Base-by-base conservation (phyloP, 2,888 invertebrate species). In the Hyppa rectilinea region DNA sequence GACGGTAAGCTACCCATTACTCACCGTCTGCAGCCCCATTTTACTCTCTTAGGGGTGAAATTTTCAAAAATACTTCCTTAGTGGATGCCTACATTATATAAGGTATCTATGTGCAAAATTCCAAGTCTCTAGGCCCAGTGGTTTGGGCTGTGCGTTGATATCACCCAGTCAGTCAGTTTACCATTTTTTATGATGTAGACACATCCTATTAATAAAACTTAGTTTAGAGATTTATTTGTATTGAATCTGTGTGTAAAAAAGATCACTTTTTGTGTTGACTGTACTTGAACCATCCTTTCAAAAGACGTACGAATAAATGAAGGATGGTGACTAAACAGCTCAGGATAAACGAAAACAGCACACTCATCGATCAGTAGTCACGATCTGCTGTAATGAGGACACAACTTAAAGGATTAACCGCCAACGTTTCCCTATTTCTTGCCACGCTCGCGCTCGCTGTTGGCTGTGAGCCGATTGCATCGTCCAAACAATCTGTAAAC, bases 401-500 rank as follows among this genome's bases (percentile, higher is more conserved):
- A 62, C 58, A 58, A 59, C 53, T 80, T 62, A 71, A 47, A 81
- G 71, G 78, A 71, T 77, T 81, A 66, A 36, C 29, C 45, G 20
- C 17, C 38, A 55, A 45, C 29, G 66, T 49, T 61, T 23, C 31
- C 49, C 52, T 40, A 47, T 66, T 70, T 70, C 38, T 69, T 50
- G 34, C 2, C 38, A 14, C n/a, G n/a, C n/a, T n/a, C n/a, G 20
- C 43, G 31, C 38, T 47, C 40, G 38, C 45, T 53, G 62, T 38
- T 52, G 29, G 50, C 38, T 36, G 60, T 12, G 31, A 45, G 61
- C 47, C 49, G 52, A 49, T 61, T 56, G 81, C 47, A 59, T 55
- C 31, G 59, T 53, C 62, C 29, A 56, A 67, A 81, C 66, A 64
- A 77, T 79, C 47, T 67, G 66, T 77, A 79, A 79, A 81, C 78